Base-by-base conservation (phyloP, 1,140 invertebrate species). In the Zaprionus lachaisei region DNA sequence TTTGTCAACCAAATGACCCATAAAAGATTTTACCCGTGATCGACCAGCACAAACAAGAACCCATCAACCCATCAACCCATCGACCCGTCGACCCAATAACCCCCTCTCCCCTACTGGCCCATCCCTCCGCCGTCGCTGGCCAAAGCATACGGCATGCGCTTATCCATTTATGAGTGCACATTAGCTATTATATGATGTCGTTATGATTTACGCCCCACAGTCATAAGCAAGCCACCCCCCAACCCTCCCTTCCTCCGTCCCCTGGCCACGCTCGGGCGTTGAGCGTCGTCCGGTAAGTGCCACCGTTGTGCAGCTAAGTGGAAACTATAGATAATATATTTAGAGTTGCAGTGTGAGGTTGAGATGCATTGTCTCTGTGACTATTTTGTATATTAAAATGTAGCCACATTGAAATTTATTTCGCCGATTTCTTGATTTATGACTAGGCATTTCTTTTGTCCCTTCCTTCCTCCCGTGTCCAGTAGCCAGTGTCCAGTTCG, bases 261-360 rank as follows among this genome's bases (percentile, higher is more conserved):
- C 1, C 11, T 38, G 11, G 12, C 37, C 58, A 31, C 26, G 14
- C 28, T 34, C 11, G 37, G 47, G 12, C 9, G 41, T 47, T 41
- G 69, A 73, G 77, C 83, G 83, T 20, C 80, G 80, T 89, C 83
- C 83, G 85, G 81, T 89, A 89, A 89, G 85, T 89, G 81, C 79
- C 62, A 73, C 56, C 49, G 62, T 66, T 91, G 87, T 91, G 87
- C 87, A 91, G 77, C 76, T 91, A 77, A 91, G 89, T 84, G 89
- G 87, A 91, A 91, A 91, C 87, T 91, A 91, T 91, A 91, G 87
- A 91, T 91, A 91, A 91, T 91, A 82, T 89, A 89, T 91, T 91
- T 91, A 82, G 91, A 80, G 81, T 83, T 80, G 72, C 77, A 72
- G 60, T 56, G 47, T 70, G 75, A 83, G 72, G 65, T 78, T 70